Percentiles rank a stretch among this genome's conserved stretches.
phyloP scores from a whole-genome alignment of 2,888 invertebrate genomes.

The Calameuta pallipes region DNA sequence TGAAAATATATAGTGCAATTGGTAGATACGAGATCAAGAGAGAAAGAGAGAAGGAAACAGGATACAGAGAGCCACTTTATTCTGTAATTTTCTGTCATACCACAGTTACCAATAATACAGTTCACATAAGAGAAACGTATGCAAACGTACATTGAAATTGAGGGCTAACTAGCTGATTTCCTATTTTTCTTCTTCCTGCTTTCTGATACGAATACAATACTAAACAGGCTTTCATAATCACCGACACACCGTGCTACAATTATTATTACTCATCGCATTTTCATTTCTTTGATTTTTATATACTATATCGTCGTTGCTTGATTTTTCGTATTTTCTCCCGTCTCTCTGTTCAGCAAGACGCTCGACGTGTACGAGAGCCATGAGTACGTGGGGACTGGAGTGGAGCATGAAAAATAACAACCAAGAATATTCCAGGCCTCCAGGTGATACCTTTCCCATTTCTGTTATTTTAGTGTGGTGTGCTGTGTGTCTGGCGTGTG shows the following conservation, averaged over 20 bases:
- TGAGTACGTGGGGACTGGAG: not conserved
- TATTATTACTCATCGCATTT: constrained; percentile 22
- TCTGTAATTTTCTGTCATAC: constrained; percentile 52
- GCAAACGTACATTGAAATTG: constrained; percentile 58
- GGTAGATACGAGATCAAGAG: constrained; percentile 20
- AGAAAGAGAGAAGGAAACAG: constrained; percentile 30
- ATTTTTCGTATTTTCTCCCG: constrained; percentile 20
- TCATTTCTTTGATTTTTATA: constrained; percentile 13
- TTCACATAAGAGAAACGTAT: constrained; percentile 54
- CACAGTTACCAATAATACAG: constrained; percentile 54
- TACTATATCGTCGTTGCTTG: constrained; percentile 18
- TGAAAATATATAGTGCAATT: too few relatives aligned
- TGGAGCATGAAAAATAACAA: not conserved
- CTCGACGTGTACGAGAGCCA: constrained; percentile 12
- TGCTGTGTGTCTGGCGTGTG: not conserved
- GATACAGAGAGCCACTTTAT: constrained; percentile 56
- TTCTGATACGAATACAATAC: constrained; percentile 41
- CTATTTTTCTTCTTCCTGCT: constrained; percentile 19
- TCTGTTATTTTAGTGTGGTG: not conserved
- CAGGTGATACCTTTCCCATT: not conserved
- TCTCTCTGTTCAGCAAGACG: constrained; percentile 11
- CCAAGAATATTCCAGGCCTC: not conserved
- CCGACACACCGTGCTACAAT: constrained; percentile 27
- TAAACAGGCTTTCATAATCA: constrained; percentile 43
- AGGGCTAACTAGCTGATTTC: constrained; percentile 48